Evolutionary conservation across 2,797 vertebrate species (phyloP).

Genomic region (Crypturellus tataupa): DNA sequence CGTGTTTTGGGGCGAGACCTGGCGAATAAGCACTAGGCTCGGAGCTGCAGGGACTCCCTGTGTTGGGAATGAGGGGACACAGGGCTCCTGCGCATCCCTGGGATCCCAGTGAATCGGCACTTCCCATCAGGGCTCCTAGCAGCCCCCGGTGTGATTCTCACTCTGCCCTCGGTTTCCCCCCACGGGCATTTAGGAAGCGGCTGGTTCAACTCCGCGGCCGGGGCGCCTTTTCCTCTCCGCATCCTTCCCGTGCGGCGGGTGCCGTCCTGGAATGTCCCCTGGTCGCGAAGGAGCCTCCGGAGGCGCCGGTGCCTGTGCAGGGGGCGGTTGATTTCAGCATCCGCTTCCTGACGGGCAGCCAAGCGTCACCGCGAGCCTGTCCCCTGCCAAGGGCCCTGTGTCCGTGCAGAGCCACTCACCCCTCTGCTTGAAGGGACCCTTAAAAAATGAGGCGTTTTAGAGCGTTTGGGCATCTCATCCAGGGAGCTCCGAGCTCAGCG

Average conservation of each 20-base stretch:
- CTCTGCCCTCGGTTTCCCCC: background rate
- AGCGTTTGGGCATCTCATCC: background rate
- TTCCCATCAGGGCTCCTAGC: too few relatives aligned
- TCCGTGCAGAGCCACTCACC: too few relatives aligned
- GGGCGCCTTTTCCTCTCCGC: rapidly evolving
- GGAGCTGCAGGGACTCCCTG: rapidly evolving
- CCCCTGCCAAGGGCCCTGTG: rapidly evolving
- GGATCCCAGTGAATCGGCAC: too few relatives aligned
- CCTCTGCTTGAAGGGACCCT: background rate
- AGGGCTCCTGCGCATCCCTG: background rate
- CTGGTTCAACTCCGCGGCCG: background rate
- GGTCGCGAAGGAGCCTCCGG: background rate
- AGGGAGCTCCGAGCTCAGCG: background rate
- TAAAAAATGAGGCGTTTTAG: background rate
- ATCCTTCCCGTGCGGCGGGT: background rate
- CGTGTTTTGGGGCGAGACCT: too few relatives aligned
- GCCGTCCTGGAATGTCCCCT: background rate
- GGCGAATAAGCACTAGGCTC: background rate
- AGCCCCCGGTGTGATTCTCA: background rate
- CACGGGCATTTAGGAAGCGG: background rate
- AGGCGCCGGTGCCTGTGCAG: background rate
- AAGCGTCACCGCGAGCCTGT: rapidly evolving
- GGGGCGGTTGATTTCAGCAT: background rate
- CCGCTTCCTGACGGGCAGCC: background rate
- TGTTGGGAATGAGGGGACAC: rapidly evolving